These are phyloP conservation scores for Tetramorium alpestre DNA, from an alignment of 1,140 invertebrate species.

Conservation along the genomic window DNA sequence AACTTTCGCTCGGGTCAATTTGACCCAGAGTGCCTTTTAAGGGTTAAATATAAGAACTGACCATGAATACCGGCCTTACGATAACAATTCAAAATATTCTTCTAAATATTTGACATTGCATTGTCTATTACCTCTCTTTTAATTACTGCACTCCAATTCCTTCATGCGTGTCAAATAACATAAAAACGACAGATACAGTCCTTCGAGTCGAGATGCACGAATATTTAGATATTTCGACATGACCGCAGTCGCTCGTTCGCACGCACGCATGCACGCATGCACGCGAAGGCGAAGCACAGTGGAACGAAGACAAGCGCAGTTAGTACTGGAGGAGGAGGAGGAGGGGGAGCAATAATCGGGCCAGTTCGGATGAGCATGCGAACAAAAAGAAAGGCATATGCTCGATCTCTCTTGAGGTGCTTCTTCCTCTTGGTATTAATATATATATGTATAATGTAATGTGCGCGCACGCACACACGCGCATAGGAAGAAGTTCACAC, in stretches of 20 bases:
- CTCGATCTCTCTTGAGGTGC: not conserved
- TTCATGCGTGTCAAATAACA: not conserved
- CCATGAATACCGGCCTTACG: too few relatives aligned
- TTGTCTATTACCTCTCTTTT: too few relatives aligned
- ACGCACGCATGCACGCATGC: not conserved
- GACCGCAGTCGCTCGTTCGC: not conserved
- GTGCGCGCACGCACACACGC: not conserved
- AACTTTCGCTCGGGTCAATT: too few relatives aligned
- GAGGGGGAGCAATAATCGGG: slow-evolving; percentile 57
- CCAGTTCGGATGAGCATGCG: slow-evolving; percentile 42
- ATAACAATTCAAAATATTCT: too few relatives aligned
- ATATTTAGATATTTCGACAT: not conserved
- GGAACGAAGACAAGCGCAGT: slow-evolving; percentile 1
- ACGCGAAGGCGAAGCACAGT: not conserved
- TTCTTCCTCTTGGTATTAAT: not conserved
- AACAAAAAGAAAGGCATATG: slow-evolving; percentile 68
- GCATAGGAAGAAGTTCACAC: not conserved
- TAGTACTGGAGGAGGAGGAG: too few relatives aligned
- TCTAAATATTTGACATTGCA: too few relatives aligned
- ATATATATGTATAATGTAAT: not conserved
- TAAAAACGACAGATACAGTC: too few relatives aligned
- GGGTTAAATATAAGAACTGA: too few relatives aligned
- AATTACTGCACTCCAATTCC: too few relatives aligned
- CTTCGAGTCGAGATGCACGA: not conserved
- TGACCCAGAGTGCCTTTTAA: too few relatives aligned